Conservation (phyloP, 2,888 invertebrate species). For the Tortricodes alternella region DNA sequence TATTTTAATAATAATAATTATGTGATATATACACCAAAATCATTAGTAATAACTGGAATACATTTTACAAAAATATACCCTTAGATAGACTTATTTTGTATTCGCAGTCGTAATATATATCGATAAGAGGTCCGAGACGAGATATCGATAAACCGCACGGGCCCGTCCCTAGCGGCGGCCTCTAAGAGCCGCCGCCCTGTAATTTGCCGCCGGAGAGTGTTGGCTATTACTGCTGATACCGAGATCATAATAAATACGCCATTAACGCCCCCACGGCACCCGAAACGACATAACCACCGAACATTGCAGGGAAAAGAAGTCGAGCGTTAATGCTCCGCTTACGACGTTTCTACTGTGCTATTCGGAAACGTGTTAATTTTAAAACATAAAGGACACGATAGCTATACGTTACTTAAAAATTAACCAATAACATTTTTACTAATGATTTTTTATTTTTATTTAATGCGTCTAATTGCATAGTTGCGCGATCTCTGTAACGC, state of each 20-base stretch:
- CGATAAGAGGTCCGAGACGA: conserved; percentile 57
- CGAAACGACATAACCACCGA: conserved; percentile 73
- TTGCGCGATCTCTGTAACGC: conserved; percentile 15
- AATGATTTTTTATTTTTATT: no score
- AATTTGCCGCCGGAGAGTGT: conserved; percentile 82
- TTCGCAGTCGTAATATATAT: conserved; percentile 52
- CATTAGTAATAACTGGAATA: conserved; percentile 11
- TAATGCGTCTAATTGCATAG: conserved; percentile 24
- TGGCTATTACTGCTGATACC: conserved; percentile 81
- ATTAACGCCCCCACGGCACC: conserved; percentile 81
- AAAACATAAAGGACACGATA: conserved; percentile 51
- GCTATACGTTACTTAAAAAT: conserved; percentile 46
- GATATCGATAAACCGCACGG: conserved; percentile 67
- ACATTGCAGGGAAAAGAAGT: conserved; percentile 33
- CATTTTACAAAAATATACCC: conserved; percentile 8
- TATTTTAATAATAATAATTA: no score
- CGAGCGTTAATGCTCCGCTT: conserved; percentile 31
- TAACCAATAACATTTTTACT: conserved; percentile 39
- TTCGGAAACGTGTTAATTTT: conserved; percentile 52
- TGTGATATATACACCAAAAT: background rate
- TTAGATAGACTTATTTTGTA: conserved; percentile 52
- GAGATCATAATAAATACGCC: conserved; percentile 83
- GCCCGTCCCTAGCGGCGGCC: conserved; percentile 62
- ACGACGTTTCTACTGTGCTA: conserved; percentile 34
- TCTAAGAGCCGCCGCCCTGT: conserved; percentile 78